Conservation (phyloP, 2,888 invertebrate species). For the Lissonota sp. region DNA sequence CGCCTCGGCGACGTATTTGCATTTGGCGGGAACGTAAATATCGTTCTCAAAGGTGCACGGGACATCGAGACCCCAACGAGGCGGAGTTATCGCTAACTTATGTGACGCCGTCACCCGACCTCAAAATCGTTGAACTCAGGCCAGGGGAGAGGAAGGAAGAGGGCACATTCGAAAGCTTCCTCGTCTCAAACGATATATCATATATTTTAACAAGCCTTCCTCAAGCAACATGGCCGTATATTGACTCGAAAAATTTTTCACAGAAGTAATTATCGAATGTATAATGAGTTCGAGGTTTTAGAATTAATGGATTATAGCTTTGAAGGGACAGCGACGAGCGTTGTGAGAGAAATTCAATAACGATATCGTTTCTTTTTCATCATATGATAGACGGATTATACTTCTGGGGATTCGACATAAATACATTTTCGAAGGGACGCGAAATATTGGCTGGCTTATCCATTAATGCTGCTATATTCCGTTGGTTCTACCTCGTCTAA, state of each 20-base stretch:
- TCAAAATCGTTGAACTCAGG: slow-evolving; percentile 60
- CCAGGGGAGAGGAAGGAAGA: slow-evolving; percentile 30
- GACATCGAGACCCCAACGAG: slow-evolving; percentile 52
- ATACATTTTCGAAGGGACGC: too few species aligned
- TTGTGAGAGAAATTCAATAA: too few species aligned
- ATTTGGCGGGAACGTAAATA: slow-evolving; percentile 68
- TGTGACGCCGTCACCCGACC: slow-evolving; percentile 64
- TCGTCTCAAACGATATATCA: not conserved
- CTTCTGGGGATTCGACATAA: too few species aligned
- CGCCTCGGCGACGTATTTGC: slow-evolving; percentile 58
- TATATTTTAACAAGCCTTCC: slow-evolving; percentile 23
- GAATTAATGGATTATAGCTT: too few species aligned
- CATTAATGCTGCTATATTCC: slow-evolving; percentile 17
- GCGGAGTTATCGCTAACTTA: slow-evolving; percentile 67
- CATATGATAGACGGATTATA: too few species aligned
- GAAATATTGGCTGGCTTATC: too few species aligned
- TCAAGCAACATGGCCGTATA: not conserved
- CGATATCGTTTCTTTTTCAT: too few species aligned
- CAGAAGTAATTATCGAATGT: not conserved
- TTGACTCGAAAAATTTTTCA: not conserved
- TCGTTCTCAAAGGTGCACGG: slow-evolving; percentile 58
- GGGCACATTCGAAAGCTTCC: slow-evolving; percentile 43
- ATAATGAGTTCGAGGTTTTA: too few species aligned
- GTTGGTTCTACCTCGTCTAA: slow-evolving; percentile 48
- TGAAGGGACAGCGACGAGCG: too few species aligned